Base-by-base conservation (phyloP, 1,140 invertebrate genomes). In the Trachelipus rathkii region DNA sequence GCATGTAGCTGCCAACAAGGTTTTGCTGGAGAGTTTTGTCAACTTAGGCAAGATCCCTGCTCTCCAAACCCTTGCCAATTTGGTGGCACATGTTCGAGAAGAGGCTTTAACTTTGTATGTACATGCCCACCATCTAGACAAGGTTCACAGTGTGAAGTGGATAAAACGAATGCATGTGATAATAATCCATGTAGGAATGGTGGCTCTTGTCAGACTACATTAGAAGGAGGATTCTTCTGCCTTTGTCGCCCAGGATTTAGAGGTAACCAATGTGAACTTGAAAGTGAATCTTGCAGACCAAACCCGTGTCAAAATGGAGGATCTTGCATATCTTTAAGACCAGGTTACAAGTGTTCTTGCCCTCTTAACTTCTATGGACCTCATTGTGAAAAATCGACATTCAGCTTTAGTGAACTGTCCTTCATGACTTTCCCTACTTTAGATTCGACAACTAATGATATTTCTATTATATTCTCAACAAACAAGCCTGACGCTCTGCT, bases 391-490 rank as follows among this genome's bases (percentile, higher is more conserved):
- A 91, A 91, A 78, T 91, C 93, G 0, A 95, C 93, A 10, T 94
- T 90, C 84, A 94, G 95, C 19, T 97, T 98, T 84, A 88, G 90
- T 73, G 92, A 93, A 81, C 86, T 95, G 0, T 97, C 95, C 0
- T 97, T 90, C 84, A 94, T 96, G 91, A 88, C 91, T 13, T 97
- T 96, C 84, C 90, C 91, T 5, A 86, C 93, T 0, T 83, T 97
- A 66, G 92, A 95, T 82, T 89, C 92, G 0, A 92, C 91, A 70
- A 95, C 92, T 2, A 96, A 95, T 84, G 94, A 96, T 81, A 94
- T 96, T 72, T 92, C 93, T 0, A 90, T 97, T 43, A 90, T 93
- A 23, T 96, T 97, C 84, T 92, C 95, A 11, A 97, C 95, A 0
- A 93, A 91, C 0, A 95, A 95, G 84, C 88, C 89, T 0, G 90